Evolutionary conservation across 2,113 vertebrate species (phyloP), one percentile per base, ranked within the genome.

Genomic region (Butorides virescens): DNA sequence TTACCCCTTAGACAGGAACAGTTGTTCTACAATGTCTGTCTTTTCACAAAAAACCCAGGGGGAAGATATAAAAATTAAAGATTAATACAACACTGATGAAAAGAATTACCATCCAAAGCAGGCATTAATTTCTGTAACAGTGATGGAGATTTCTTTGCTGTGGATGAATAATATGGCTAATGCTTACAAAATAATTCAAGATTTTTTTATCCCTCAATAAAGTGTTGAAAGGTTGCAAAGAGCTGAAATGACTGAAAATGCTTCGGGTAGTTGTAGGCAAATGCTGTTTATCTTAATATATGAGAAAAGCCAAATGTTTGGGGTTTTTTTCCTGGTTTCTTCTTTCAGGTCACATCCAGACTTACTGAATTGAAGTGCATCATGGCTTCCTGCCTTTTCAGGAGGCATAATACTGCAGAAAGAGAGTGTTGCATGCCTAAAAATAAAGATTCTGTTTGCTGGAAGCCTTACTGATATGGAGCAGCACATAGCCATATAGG

Each of bases 371-470:
- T 58, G 71, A 86, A 93, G 74, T 4, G 37, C 55, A 93, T 76
- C 32, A 73, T 53, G 63, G 84, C 89, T 90, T 86, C 74, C 92
- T 85, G 86, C 80, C 86, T 95, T 95, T 87, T 87, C 92, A 88
- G 67, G 39, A 93, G 73, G 62, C 62, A 86, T 21, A 81, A 73
- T 17, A 34, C 62, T 76, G 63, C 79, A 91, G 44, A 52, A 5
- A 92, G 44, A 67, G 88, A 91, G 83, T 1, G 1, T 3, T 71
- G 20, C 58, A 29, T 61, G 76, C 47, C 86, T 94, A 65, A 96
- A 96, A 90, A 76, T 75, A 59, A 92, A 44, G 56, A 77, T 49
- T 52, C 42, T 63, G 53, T 68, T 62, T 72, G 53, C 86, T 95
- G 74, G 49, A 81, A 92, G 55, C 47, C 62, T 81, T 73, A 78